These are phyloP conservation scores for Drosophila micromelanica DNA, from an alignment of 1,140 invertebrate genomes.

Conservation along the genomic window DNA sequence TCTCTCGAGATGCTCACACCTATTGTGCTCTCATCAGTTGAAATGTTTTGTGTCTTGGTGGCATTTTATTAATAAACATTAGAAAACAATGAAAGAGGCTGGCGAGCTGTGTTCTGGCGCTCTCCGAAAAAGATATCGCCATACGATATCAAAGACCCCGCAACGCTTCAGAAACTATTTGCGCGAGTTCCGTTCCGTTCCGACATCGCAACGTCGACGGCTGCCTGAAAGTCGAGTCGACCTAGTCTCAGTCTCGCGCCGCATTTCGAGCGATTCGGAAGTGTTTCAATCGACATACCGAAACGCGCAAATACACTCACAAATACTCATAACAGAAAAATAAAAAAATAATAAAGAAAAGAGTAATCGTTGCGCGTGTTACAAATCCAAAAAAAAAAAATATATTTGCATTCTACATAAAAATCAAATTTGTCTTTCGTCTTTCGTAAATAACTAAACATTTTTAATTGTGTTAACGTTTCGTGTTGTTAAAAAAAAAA, in stretches of 20 bases:
- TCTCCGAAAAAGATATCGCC: constrained; percentile 35
- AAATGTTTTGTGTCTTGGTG: neutral
- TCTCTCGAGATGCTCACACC: constrained; percentile 5
- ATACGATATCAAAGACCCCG: constrained; percentile 40
- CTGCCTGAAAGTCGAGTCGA: constrained; percentile 70
- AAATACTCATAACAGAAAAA: constrained; percentile 16
- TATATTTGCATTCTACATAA: no score
- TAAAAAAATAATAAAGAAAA: neutral
- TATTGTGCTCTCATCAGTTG: constrained; percentile 7
- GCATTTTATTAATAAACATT: constrained; percentile 47
- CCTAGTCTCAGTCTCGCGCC: constrained; percentile 71
- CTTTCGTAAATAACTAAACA: constrained; percentile 24
- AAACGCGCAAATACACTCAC: constrained; percentile 1
- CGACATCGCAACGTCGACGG: constrained; percentile 44
- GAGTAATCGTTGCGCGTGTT: constrained; percentile 56
- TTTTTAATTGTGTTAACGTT: constrained; percentile 5
- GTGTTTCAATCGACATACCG: constrained; percentile 53
- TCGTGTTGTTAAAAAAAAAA: constrained; percentile 14
- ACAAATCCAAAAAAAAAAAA: constrained; percentile 57
- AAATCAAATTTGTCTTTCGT: neutral
- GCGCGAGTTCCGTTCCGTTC: constrained; percentile 64
- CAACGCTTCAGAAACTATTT: constrained; percentile 62
- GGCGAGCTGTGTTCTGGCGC: constrained; percentile 13
- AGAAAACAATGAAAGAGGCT: constrained; percentile 40
- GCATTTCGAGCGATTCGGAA: constrained; percentile 82